Percentiles rank a stretch among this genome's conserved stretches.
Conservation (phyloP, 2,797 vertebrate genomes). For the Steatocranus sp. region DNA sequence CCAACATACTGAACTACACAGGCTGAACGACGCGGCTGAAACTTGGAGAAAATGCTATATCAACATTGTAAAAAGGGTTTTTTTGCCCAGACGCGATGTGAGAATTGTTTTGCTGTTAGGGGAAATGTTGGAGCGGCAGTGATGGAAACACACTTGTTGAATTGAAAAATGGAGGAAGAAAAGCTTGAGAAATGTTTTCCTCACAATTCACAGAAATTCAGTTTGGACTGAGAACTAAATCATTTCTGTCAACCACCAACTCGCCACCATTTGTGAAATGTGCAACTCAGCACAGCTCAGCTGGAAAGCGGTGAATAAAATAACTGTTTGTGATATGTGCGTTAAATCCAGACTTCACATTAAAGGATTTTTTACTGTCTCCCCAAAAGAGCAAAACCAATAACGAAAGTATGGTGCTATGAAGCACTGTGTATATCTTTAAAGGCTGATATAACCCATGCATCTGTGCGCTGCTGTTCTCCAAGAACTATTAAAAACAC, state of each 20-base stretch:
- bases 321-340: background rate
- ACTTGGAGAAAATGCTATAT: background rate
- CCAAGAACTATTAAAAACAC: background rate
- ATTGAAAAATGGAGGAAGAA: background rate
- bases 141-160: background rate
- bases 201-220: background rate
- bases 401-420: background rate
- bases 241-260: background rate
- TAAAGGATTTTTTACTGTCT: background rate
- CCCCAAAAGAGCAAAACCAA: background rate
- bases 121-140: background rate
- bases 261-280: background rate
- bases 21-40: background rate
- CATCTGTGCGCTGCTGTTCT: background rate
- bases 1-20: background rate
- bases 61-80: accelerated
- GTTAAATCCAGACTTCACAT: accelerated
- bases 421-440: background rate
- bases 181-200: background rate
- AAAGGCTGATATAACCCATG: background rate
- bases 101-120: background rate
- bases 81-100: background rate
- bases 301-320: background rate
- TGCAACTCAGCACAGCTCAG: background rate
- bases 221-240: background rate